Evolutionary conservation across 2,888 invertebrate species (phyloP), one percentile per base, ranked within the genome.

Genomic region (Apamea monoglypha): DNA sequence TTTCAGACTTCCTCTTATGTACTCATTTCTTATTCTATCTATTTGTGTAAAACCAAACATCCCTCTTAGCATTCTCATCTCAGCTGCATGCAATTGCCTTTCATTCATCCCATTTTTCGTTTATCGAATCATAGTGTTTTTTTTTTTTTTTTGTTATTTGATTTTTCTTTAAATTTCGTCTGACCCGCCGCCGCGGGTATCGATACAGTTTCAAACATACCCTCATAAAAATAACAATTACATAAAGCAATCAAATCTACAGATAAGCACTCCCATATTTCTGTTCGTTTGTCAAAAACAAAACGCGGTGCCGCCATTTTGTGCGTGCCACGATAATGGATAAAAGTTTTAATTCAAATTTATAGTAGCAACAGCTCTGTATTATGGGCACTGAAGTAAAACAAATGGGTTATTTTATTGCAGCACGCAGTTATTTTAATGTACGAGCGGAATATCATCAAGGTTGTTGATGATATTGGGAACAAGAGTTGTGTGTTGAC

Each of bases 331-430:
- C 70, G 82, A 86, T 88, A 85, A 87, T 87, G 85, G 87, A 83
- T 85, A 88, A 88, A 88, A 87, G 81, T 88, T 88, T 85, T 86
- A 88, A 88, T 86, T 81, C 81, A 73, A 83, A 88, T 88, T 88
- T 88, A 88, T 88, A 70, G 87, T 86, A 86, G 79, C 81, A 81
- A 84, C 84, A 81, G 80, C 78, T 84, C 81, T 84, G 79, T 86
- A 84, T 84, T 84, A 86, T 78, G 82, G 70, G 50, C 70, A 53
- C 76, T 85, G 85, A 74, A 83, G 86, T 77, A 82, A 87, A 87
- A 87, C 76, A 79, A 86, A 87, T 87, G 86, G 82, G 67, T 74
- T 82, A 80, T 84, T 87, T 87, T 87, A 85, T 86, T 83, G 81
- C 72, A 67, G 74, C 74, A 77, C 81, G 80, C 80, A 76, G 81